These are phyloP conservation scores for Lagothrix lagotricha DNA, from an alignment of 2,797 vertebrate species.

Conservation along the genomic window DNA sequence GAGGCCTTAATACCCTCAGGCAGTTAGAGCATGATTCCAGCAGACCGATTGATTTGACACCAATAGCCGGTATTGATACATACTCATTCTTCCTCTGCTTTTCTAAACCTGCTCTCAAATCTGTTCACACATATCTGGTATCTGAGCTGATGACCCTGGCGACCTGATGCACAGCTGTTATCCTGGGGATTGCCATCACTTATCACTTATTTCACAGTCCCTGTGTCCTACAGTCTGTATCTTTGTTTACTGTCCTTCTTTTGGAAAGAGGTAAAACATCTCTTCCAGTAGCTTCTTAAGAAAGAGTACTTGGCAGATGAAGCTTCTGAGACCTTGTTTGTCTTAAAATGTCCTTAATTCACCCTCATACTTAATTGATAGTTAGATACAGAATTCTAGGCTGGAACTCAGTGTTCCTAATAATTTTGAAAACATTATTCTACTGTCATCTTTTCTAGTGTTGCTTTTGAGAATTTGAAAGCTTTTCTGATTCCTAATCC, in stretches of 20 bases:
- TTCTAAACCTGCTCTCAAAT: constrained; percentile 39
- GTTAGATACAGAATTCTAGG: neutral
- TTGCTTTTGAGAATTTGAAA: constrained; percentile 32
- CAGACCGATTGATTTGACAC: neutral
- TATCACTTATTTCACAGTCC: neutral
- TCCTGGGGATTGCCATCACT: neutral
- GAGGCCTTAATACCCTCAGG: neutral
- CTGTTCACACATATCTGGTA: neutral
- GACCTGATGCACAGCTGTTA: neutral
- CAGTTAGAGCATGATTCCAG: neutral
- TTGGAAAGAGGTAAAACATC: neutral
- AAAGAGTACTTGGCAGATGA: neutral
- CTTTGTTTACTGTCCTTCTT: constrained; percentile 18
- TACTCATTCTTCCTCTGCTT: constrained; percentile 27
- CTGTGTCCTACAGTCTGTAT: neutral
- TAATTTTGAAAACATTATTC: constrained; percentile 44
- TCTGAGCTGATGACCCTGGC: neutral
- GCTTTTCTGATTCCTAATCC: constrained; percentile 23
- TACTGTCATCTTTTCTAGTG: neutral
- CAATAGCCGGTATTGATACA: neutral
- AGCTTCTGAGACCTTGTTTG: neutral
- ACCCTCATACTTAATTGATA: neutral
- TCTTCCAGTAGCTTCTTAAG: constrained; percentile 32
- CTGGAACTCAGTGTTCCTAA: neutral
- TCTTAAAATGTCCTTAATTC: constrained; percentile 22